Evolutionary conservation across 2,888 invertebrate genomes (phyloP).

Genomic region (Muscina levida): DNA sequence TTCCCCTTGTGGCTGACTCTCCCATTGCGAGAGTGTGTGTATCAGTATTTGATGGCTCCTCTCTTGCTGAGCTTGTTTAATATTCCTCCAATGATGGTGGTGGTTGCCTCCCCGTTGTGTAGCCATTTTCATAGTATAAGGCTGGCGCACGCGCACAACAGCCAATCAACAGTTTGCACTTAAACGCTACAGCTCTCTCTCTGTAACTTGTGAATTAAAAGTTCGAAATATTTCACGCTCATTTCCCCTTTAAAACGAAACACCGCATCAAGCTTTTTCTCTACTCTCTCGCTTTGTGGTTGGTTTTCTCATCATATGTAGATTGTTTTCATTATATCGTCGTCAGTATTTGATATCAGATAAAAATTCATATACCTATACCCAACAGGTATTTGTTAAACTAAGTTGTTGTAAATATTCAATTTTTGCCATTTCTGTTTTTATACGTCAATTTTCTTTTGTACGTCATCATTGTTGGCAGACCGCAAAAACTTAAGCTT

Average conservation of each 20-base stretch:
- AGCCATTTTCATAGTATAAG: conserved; percentile 78
- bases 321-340: no score
- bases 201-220: no score
- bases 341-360: neutral
- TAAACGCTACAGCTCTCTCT: conserved; percentile 32
- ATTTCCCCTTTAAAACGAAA: no score
- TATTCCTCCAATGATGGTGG: conserved; percentile 72
- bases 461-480: conserved; percentile 9
- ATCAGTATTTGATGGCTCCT: conserved; percentile 26
- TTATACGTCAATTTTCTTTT: conserved; percentile 14
- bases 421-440: no score
- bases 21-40: conserved; percentile 13
- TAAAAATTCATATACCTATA: no score
- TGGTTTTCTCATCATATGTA: no score
- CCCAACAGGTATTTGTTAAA: conserved; percentile 58
- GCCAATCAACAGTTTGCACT: conserved; percentile 79
- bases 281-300: no score
- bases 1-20: conserved; percentile 39
- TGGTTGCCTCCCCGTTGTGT: conserved; percentile 78
- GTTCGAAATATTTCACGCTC: no score
- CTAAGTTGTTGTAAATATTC: neutral
- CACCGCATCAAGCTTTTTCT: no score
- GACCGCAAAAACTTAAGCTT: conserved; percentile 8
- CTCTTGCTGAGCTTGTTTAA: neutral
- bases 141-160: conserved; percentile 79